phyloP scores from a whole-genome alignment of 2,888 invertebrate genomes.

The Agrenia bidenticulata region DNA sequence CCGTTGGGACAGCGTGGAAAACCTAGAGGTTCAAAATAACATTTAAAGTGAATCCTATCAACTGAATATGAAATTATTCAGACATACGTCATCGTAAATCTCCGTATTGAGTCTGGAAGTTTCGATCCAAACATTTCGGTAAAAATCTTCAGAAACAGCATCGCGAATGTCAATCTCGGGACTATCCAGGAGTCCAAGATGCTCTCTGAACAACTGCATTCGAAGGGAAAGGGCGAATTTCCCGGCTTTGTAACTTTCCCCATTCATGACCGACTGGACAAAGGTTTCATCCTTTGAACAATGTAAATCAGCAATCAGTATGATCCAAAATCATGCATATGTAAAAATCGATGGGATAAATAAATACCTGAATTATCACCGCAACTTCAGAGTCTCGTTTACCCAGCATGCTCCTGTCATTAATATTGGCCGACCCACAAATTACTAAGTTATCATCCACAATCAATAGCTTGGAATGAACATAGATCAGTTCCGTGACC shows the following conservation, averaged over 20 bases:
- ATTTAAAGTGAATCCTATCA: slow-evolving; percentile 5
- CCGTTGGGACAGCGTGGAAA: slow-evolving; percentile 86
- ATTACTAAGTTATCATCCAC: slow-evolving; percentile 88
- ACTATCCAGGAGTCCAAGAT: slow-evolving; percentile 70
- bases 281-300: slow-evolving; percentile 71
- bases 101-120: slow-evolving; percentile 80
- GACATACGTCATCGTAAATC: slow-evolving; percentile 75
- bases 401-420: slow-evolving; percentile 92
- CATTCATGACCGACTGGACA: slow-evolving; percentile 79
- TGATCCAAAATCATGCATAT: not conserved
- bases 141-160: slow-evolving; percentile 79
- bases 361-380: slow-evolving; percentile 75
- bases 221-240: slow-evolving; percentile 82
- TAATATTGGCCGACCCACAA: slow-evolving; percentile 97
- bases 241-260: slow-evolving; percentile 76
- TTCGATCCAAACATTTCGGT: slow-evolving; percentile 77
- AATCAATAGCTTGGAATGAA: slow-evolving; percentile 94
- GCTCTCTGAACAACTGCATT: slow-evolving; percentile 84
- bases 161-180: slow-evolving; percentile 69
- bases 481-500: slow-evolving; percentile 92
- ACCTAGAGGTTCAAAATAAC: slow-evolving; percentile 60
- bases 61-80: slow-evolving; percentile 13
- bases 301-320: not conserved
- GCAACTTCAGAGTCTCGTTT: slow-evolving; percentile 93
- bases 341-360: slow-evolving; percentile 3